A percentile compares a stretch with the other conserved stretches of the same genome.
These are phyloP conservation scores for Argyresthia goedartella DNA, from an alignment of 2,888 invertebrate genomes.

Conservation along the genomic window DNA sequence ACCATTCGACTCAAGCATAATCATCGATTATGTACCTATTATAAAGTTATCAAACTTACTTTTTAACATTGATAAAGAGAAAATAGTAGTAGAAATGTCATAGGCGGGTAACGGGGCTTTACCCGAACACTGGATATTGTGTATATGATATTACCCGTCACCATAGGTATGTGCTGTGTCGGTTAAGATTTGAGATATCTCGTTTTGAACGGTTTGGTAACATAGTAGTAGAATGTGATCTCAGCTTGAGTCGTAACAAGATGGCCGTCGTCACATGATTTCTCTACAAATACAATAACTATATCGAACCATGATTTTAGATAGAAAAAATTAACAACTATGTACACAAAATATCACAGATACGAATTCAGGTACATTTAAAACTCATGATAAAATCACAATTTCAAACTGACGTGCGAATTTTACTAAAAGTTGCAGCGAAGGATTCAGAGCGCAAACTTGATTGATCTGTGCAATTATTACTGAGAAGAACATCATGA, in stretches of 20 bases:
- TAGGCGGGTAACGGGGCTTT: no score
- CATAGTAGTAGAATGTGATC: neutral
- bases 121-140: no score
- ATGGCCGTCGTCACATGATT: slow-evolving; percentile 34
- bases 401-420: no score
- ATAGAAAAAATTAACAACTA: slow-evolving; percentile 43
- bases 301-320: slow-evolving; percentile 14
- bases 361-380: neutral
- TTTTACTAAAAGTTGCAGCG: no score
- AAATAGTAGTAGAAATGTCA: no score
- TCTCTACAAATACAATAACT: slow-evolving; percentile 28
- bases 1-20: no score
- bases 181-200: no score
- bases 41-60: neutral
- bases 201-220: no score
- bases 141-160: no score
- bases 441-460: neutral
- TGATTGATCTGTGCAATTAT: neutral
- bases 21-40: neutral
- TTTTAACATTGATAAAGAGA: no score
- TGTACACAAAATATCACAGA: slow-evolving; percentile 58
- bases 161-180: no score
- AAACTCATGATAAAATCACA: no score
- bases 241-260: neutral
- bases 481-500: slow-evolving; percentile 25